Evolutionary conservation across 2,888 invertebrate genomes (phyloP), one percentile per base, ranked within the genome.

Genomic region (Fragum fragum): DNA sequence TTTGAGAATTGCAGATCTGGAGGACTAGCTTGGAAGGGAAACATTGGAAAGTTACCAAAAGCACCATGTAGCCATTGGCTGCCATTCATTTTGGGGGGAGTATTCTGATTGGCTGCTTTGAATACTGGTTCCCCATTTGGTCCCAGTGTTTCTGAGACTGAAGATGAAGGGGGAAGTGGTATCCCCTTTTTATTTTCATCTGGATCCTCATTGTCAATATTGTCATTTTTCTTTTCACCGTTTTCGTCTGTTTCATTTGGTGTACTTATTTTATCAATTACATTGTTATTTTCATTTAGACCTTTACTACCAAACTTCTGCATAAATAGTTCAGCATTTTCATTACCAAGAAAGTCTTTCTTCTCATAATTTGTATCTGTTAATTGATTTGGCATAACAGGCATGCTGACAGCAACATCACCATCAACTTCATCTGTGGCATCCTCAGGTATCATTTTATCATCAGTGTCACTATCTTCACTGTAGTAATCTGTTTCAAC

Each of bases 1-100:
- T 90, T 88, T 29, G 85, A 87, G 68, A 91, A 83, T 66, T 85
- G 89, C 80, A 88, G 91, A 69, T 92, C 92, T 71, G 91, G 79
- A 11, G 90, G 89, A 52, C 85, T 83, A 66, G 90, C 87, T 73
- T 89, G 90, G 83, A 91, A 90, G 18, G 91, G 91, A 79, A 91
- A 90, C 82, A 89, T 87, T 26, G 90, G 89, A 70, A 88, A 85
- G 75, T 87, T 89, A 36, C 66, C 66, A 79, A 89, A 90, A 66
- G 90, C 86, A 70, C 88, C 87, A 71, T 89, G 90, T 61, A 90
- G 85, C 85, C 88, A 88, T 47, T 74, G 79, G 78, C 87, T 88
- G 32, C 89, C 85, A 73, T 87, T 88, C 73, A 90, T 79, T 82
- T 90, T 90, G 47, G 88, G 85, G 42, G 89, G 79, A 21, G 86